A percentile compares a stretch with the other conserved stretches of the same genome.
Evolutionary conservation across 2,888 invertebrate genomes (phyloP).

Genomic region (Eledone cirrhosa): DNA sequence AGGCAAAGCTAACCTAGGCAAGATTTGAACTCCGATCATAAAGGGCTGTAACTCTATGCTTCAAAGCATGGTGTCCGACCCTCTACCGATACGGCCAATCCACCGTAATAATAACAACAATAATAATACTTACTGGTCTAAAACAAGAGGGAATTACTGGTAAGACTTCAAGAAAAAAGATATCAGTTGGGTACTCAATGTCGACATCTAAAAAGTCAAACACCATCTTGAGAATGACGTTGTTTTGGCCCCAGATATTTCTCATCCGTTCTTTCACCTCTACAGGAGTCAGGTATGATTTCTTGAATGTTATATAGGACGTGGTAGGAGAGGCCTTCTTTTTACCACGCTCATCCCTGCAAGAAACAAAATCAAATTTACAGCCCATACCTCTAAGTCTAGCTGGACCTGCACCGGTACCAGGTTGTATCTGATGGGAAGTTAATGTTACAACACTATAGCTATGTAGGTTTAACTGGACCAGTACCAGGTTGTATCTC

Average conservation of each 20-base stretch:
- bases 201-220: constrained; percentile 53
- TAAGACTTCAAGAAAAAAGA: constrained; percentile 85
- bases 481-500: no score
- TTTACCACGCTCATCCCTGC: background rate
- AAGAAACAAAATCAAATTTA: background rate
- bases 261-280: constrained; percentile 73
- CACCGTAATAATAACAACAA: background rate
- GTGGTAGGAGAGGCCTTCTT: background rate
- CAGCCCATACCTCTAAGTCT: no score
- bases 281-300: constrained; percentile 52
- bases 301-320: background rate
- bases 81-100: background rate
- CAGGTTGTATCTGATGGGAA: no score
- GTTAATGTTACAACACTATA: no score
- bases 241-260: constrained; percentile 69
- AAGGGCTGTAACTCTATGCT: no score
- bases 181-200: constrained; percentile 74
- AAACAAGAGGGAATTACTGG: constrained; percentile 87
- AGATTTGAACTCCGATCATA: no score
- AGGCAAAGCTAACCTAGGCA: constrained; percentile 49
- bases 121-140: constrained; percentile 74
- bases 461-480: no score
- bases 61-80: no score
- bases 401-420: no score
- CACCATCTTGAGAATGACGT: constrained; percentile 76